These are phyloP conservation scores for Zaprionus capensis DNA, from an alignment of 1,140 invertebrate genomes.

Conservation along the genomic window DNA sequence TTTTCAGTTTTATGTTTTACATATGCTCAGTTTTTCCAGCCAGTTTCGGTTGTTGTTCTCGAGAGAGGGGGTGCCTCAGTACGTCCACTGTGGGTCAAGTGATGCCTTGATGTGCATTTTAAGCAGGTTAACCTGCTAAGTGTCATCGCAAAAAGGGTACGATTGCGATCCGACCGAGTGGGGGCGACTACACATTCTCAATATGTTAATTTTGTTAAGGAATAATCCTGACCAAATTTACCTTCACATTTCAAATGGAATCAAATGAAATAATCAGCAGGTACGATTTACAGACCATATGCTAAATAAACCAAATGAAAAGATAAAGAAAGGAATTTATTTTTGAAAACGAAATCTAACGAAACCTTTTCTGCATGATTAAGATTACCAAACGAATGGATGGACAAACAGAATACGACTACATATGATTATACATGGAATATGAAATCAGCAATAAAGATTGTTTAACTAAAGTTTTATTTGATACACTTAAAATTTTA, in stretches of 20 bases:
- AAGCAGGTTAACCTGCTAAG: constrained; percentile 77
- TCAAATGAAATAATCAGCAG: neutral
- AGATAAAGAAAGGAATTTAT: neutral
- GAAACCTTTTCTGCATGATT: neutral
- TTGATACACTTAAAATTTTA: accelerated
- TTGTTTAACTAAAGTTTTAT: too few species aligned
- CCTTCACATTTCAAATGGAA: constrained; percentile 4
- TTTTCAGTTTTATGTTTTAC: constrained; percentile 43
- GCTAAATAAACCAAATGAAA: neutral
- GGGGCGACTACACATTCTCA: neutral
- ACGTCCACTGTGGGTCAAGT: constrained; percentile 56
- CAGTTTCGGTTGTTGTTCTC: constrained; percentile 11
- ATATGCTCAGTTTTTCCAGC: constrained; percentile 59
- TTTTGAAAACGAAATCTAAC: neutral
- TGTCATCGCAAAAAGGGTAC: constrained; percentile 50
- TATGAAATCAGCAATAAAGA: too few species aligned
- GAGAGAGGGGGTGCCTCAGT: neutral
- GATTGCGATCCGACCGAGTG: neutral
- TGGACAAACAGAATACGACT: neutral
- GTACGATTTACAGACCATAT: neutral
- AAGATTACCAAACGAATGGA: neutral
- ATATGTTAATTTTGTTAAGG: neutral
- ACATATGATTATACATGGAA: too few species aligned
- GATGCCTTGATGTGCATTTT: constrained; percentile 78
- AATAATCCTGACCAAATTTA: neutral